These are phyloP conservation scores for Bugula neritina DNA, from an alignment of 2,888 invertebrate species.

Conservation along the genomic window DNA sequence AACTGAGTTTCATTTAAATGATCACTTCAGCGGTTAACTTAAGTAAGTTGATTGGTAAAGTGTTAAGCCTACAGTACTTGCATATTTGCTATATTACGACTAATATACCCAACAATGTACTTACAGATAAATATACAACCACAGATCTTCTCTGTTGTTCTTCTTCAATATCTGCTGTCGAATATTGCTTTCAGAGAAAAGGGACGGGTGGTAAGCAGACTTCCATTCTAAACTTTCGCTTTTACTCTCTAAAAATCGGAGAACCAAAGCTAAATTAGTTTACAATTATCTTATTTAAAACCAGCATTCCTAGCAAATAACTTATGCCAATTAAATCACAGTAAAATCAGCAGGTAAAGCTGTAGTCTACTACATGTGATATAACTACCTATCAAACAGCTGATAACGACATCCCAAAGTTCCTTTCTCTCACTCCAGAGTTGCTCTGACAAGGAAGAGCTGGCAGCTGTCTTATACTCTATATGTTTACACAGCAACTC, in stretches of 20 bases:
- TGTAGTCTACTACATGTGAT: too few relatives aligned
- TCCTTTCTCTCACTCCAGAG: not conserved
- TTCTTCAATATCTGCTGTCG: not conserved
- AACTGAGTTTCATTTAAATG: too few relatives aligned
- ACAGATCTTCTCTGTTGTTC: not conserved
- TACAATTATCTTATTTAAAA: not conserved
- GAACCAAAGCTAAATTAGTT: not conserved
- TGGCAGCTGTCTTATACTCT: not conserved
- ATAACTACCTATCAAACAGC: conserved; percentile 12
- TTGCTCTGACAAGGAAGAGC: not conserved
- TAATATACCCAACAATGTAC: too few relatives aligned
- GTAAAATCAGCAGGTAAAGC: not conserved
- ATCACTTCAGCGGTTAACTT: too few relatives aligned
- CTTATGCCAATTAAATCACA: not conserved
- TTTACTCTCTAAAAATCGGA: not conserved
- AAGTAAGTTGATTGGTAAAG: too few relatives aligned
- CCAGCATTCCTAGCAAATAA: not conserved
- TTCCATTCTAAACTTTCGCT: not conserved
- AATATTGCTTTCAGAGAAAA: not conserved
- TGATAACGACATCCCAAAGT: not conserved
- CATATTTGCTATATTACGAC: too few relatives aligned
- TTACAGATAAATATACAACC: conserved; percentile 7
- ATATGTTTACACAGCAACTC: not conserved
- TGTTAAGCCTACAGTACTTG: too few relatives aligned
- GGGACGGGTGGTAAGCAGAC: not conserved